A percentile compares a stretch with the other conserved stretches of the same genome.
Conservation (phyloP, 2,797 vertebrate species). For the Cygnus olor region DNA sequence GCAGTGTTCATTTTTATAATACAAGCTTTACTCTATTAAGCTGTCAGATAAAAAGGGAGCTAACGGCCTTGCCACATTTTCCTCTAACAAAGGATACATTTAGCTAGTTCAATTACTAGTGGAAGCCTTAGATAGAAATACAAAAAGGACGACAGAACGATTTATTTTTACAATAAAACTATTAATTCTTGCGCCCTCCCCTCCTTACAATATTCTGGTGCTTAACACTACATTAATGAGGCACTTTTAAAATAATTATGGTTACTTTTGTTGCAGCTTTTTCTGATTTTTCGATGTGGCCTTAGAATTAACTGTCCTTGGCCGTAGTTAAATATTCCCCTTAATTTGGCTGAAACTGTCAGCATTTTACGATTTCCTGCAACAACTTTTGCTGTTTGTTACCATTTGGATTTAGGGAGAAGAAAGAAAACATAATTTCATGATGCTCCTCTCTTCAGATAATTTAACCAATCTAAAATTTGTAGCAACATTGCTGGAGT, state of each 20-base stretch:
- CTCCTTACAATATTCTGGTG: constrained; percentile 34
- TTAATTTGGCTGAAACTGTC: background rate
- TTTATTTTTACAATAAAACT: constrained; percentile 65
- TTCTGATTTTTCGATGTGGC: constrained; percentile 29
- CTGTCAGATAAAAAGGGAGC: constrained; percentile 32
- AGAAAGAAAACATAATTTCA: background rate
- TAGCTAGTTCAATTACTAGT: constrained; percentile 39
- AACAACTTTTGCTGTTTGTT: background rate
- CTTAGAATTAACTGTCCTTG: constrained; percentile 54
- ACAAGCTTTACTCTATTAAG: constrained; percentile 13
- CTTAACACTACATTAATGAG: constrained; percentile 40
- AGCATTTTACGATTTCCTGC: background rate
- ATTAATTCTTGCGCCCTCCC: constrained; percentile 53
- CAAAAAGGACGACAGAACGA: constrained; percentile 20
- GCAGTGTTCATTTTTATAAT: constrained; percentile 5
- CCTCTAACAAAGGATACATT: constrained; percentile 62
- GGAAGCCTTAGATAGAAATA: constrained; percentile 41
- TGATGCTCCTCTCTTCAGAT: background rate
- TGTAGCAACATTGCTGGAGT: background rate
- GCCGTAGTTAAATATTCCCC: constrained; percentile 10
- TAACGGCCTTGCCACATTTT: constrained; percentile 27
- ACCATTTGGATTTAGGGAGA: background rate
- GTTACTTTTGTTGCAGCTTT: constrained; percentile 27
- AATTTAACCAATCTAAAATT: background rate
- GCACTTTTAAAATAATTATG: constrained; percentile 45